Conservation (phyloP, 2,113 vertebrate genomes). For the Dicrurus megarhynchus region DNA sequence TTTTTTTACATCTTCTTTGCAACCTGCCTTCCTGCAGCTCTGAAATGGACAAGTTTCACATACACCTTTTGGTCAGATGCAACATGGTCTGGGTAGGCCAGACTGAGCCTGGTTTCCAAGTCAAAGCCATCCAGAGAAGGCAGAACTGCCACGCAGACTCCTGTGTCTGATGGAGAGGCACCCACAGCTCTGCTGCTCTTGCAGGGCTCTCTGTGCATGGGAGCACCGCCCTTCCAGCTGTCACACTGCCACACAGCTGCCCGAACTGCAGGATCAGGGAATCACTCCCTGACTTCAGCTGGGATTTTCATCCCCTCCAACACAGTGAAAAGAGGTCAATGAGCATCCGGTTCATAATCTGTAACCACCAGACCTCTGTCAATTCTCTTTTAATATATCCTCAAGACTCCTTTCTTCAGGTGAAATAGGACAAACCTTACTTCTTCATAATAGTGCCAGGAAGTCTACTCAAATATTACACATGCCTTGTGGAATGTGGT, state of each 20-base stretch:
- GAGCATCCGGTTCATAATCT: not conserved
- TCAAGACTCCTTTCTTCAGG: not conserved
- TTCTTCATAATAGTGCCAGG: not conserved
- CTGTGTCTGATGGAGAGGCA: no score
- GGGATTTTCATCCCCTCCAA: not conserved
- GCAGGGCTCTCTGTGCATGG: fast-evolving
- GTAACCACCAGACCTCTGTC: not conserved
- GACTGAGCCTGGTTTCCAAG: not conserved
- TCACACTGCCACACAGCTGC: not conserved
- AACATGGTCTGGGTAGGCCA: not conserved
- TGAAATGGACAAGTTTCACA: not conserved
- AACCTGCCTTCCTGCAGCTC: not conserved
- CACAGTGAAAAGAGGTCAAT: not conserved
- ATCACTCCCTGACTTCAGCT: not conserved
- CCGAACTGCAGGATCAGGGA: not conserved
- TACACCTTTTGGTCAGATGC: not conserved
- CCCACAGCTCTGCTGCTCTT: not conserved
- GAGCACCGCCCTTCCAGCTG: not conserved
- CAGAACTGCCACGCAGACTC: fast-evolving
- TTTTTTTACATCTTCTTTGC: not conserved
- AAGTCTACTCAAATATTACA: not conserved
- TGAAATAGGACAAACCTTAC: not conserved
- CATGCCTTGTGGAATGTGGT: not conserved
- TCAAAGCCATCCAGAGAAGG: not conserved
- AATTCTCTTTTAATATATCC: not conserved